Evolutionary conservation across 2,888 invertebrate genomes (phyloP).

Genomic region (Ennomos erosarius): DNA sequence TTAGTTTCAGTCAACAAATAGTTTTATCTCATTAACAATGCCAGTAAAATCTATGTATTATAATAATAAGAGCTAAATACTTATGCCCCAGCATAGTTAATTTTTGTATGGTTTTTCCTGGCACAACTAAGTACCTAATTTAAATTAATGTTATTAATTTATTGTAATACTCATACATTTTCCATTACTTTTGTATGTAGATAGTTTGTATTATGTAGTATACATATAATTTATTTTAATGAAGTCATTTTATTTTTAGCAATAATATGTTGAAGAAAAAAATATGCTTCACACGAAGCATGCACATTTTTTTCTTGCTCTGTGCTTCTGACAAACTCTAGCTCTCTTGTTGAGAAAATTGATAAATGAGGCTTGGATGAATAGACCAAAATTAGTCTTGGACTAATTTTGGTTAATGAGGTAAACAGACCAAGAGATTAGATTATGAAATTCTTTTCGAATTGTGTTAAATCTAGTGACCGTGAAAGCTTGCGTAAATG

Average conservation of each 20-base stretch:
- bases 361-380: not conserved
- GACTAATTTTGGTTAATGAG: too few relatives aligned
- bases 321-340: slow-evolving; percentile 7
- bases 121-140: slow-evolving; percentile 28
- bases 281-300: too few relatives aligned
- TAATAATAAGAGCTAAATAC: slow-evolving; percentile 6
- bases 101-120: slow-evolving; percentile 28
- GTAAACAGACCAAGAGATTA: slow-evolving; percentile 7
- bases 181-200: slow-evolving; percentile 30
- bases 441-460: slow-evolving; percentile 16
- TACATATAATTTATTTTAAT: slow-evolving; percentile 9
- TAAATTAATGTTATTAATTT: slow-evolving; percentile 33
- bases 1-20: slow-evolving; percentile 78
- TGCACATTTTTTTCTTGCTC: too few relatives aligned
- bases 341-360: slow-evolving; percentile 18
- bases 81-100: slow-evolving; percentile 14
- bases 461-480: slow-evolving; percentile 24
- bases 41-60: slow-evolving; percentile 20
- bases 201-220: slow-evolving; percentile 11
- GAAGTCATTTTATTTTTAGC: slow-evolving; percentile 7
- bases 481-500: slow-evolving; percentile 22
- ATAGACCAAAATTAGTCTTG: too few relatives aligned
- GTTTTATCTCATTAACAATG: slow-evolving; percentile 5
- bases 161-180: slow-evolving; percentile 40
- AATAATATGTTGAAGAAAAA: not conserved